Percentiles rank a stretch among this genome's conserved stretches.
These are phyloP conservation scores for Platalea minor DNA, from an alignment of 2,797 vertebrate genomes.

Conservation along the genomic window DNA sequence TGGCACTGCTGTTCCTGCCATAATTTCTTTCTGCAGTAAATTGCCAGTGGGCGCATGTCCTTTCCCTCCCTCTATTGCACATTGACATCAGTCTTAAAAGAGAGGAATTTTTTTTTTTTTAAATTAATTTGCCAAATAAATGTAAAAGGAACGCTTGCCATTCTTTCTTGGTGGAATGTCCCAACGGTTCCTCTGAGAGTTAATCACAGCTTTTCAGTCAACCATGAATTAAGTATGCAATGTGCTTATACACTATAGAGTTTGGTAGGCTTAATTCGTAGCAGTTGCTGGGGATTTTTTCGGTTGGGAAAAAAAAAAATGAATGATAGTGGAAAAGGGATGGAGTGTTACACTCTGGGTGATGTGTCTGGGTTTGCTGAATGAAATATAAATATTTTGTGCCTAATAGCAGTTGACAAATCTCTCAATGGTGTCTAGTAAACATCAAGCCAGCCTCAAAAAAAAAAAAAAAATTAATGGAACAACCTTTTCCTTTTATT, in stretches of 20 bases:
- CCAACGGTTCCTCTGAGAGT: conserved; percentile 49
- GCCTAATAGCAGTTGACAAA: conserved; percentile 69
- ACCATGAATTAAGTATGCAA: conserved; percentile 59
- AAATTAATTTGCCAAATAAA: conserved; percentile 62
- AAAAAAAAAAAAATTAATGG: conserved; percentile 27
- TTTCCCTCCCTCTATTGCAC: conserved; percentile 71
- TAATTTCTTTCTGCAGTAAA: conserved; percentile 67
- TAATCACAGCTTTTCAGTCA: conserved; percentile 49
- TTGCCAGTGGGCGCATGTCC: conserved; percentile 67
- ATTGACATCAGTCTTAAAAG: conserved; percentile 77
- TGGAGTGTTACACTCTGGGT: conserved; percentile 43
- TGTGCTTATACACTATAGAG: conserved; percentile 57
- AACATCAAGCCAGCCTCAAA: conserved; percentile 75
- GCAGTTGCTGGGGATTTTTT: conserved; percentile 65
- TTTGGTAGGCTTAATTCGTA: conserved; percentile 53
- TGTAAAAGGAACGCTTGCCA: conserved; percentile 64
- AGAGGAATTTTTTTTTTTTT: conserved; percentile 55
- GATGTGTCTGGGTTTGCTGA: conserved; percentile 40
- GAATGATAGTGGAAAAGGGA: conserved; percentile 56
- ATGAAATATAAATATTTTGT: conserved; percentile 53
- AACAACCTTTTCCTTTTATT: conserved; percentile 57
- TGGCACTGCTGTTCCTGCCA: conserved; percentile 71
- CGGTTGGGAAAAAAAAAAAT: neutral
- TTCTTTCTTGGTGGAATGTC: conserved; percentile 47
- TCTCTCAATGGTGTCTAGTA: conserved; percentile 70